A percentile compares a stretch with the other conserved stretches of the same genome.
These are phyloP conservation scores for Monochamus saltuarius DNA, from an alignment of 1,140 invertebrate genomes.

Conservation along the genomic window DNA sequence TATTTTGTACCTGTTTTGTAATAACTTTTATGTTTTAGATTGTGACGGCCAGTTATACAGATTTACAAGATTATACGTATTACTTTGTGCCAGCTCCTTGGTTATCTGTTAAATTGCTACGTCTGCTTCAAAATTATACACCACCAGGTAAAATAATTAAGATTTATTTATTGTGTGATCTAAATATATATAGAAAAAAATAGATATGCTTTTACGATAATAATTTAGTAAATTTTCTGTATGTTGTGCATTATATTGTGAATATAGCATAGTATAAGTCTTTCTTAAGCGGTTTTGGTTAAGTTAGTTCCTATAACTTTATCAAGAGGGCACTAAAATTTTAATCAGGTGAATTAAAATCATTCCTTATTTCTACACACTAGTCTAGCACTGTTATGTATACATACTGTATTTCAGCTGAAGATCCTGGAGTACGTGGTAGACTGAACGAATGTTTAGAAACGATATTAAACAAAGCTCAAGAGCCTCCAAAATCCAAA, in stretches of 20 bases:
- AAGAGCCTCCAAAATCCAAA: slow-evolving; percentile 99
- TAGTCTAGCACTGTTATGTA: no score
- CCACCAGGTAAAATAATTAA: slow-evolving; percentile 73
- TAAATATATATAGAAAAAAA: no score
- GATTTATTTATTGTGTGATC: neutral
- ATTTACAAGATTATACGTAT: slow-evolving; percentile 99
- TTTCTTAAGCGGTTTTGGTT: no score
- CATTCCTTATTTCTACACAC: no score
- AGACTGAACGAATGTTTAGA: slow-evolving; percentile 97
- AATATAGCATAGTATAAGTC: no score
- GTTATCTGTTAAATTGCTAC: slow-evolving; percentile 96
- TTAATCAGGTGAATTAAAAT: no score
- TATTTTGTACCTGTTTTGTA: neutral
- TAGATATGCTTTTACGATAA: no score
- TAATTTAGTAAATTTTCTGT: no score
- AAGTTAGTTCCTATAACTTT: no score
- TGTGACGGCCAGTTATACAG: slow-evolving; percentile 96
- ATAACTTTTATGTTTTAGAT: slow-evolving; percentile 64
- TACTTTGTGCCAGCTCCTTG: slow-evolving; percentile 99
- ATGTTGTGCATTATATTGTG: no score
- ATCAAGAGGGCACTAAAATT: no score
- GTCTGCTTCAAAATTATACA: slow-evolving; percentile 97
- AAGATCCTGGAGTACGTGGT: slow-evolving; percentile 92
- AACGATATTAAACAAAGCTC: slow-evolving; percentile 99
- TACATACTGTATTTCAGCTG: slow-evolving; percentile 54